Conservation (phyloP, 1,140 invertebrate species). For the Tetramorium alpestre region DNA sequence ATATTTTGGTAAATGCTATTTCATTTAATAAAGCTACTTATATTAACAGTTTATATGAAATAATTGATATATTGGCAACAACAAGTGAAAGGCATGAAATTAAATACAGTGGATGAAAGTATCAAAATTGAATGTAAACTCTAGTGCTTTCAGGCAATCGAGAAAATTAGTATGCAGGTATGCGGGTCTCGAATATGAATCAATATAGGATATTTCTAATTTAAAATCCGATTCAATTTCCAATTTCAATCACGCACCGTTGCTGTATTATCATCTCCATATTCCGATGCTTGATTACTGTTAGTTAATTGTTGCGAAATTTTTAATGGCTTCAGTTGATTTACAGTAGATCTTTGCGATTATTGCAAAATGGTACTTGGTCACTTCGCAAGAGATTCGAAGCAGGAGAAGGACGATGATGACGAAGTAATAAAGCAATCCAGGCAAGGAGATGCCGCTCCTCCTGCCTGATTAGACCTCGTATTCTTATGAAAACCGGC, state of each 20-base stretch:
- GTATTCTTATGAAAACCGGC: constrained; percentile 46
- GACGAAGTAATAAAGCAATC: constrained; percentile 45
- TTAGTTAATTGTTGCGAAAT: constrained; percentile 29
- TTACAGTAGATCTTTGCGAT: constrained; percentile 10
- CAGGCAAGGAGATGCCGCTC: constrained; percentile 19
- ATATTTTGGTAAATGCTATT: background rate
- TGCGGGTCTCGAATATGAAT: background rate
- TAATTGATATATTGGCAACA: background rate
- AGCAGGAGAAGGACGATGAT: constrained; percentile 20
- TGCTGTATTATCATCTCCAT: background rate
- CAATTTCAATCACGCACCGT: constrained; percentile 20
- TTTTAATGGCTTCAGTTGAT: constrained; percentile 21
- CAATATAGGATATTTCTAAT: constrained; percentile 29
- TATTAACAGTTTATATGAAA: background rate
- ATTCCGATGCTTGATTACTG: constrained; percentile 1
- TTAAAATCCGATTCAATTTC: constrained; percentile 30
- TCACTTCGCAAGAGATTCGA: background rate
- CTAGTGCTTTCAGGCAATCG: constrained; percentile 19
- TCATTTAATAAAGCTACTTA: background rate
- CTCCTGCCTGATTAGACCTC: constrained; percentile 57
- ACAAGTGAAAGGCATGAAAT: background rate
- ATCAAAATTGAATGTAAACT: background rate
- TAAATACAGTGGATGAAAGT: background rate
- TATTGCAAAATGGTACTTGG: constrained; percentile 16
- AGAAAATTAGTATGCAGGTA: constrained; percentile 43